Conservation (phyloP, 2,797 vertebrate species). For the Poecilia picta region DNA sequence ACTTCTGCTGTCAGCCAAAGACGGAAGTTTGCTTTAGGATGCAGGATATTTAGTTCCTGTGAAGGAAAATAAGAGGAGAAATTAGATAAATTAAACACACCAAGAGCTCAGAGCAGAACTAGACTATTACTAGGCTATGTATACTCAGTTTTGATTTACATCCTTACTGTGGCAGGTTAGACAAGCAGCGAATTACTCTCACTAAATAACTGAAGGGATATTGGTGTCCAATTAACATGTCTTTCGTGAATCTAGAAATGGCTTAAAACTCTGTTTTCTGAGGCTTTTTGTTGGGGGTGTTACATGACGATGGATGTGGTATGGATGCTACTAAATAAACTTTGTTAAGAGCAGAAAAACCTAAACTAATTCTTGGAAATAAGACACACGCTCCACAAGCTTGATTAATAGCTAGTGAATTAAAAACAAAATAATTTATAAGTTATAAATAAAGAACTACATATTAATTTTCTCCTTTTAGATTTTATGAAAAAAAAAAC, state of each 20-base stretch:
- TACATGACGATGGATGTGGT: background rate
- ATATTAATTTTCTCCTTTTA: background rate
- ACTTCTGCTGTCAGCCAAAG: slow-evolving; percentile 97
- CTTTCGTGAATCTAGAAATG: background rate
- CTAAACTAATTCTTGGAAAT: background rate
- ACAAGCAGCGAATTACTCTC: background rate
- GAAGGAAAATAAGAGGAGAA: slow-evolving; percentile 16
- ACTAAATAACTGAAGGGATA: background rate
- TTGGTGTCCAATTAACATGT: background rate
- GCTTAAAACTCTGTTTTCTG: background rate
- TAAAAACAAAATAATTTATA: background rate
- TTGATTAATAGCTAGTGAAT: background rate
- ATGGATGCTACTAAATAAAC: background rate
- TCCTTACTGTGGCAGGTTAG: background rate
- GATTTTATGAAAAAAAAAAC: background rate
- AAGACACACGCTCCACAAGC: background rate
- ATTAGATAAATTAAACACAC: slow-evolving; percentile 8
- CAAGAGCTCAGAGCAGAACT: background rate
- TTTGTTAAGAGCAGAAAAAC: background rate
- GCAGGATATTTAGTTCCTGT: slow-evolving; percentile 91
- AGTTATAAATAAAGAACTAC: background rate
- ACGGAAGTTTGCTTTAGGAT: slow-evolving; percentile 91
- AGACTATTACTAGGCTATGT: background rate
- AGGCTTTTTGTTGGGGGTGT: background rate
- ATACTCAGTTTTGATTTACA: background rate